phyloP scores from a whole-genome alignment of 2,888 invertebrate species.

The Lepetodrilus schrolli region DNA sequence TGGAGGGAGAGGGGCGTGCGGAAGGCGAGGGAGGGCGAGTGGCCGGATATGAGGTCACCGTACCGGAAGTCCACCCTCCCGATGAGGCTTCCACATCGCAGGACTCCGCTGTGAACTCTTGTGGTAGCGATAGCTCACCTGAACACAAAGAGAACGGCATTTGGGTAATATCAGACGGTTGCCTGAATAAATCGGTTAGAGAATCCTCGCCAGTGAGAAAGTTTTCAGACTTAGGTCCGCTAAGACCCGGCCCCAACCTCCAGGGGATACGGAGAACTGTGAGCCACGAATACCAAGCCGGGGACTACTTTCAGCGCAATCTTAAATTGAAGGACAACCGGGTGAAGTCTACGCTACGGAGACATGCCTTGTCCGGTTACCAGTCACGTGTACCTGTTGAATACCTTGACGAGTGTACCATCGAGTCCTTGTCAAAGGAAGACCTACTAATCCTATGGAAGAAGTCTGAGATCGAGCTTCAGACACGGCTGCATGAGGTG shows the following conservation, averaged over 20 bases:
- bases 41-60: background rate
- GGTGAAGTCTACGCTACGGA: conserved; percentile 61
- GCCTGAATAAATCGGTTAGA: background rate
- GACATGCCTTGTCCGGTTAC: conserved; percentile 59
- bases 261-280: conserved; percentile 26
- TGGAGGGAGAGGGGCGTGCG: background rate
- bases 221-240: conserved; percentile 33
- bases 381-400: conserved; percentile 47
- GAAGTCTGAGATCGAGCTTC: conserved; percentile 85
- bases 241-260: background rate
- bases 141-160: conserved; percentile 30
- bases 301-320: conserved; percentile 48
- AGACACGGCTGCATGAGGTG: conserved; percentile 82
- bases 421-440: conserved; percentile 81
- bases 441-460: conserved; percentile 86
- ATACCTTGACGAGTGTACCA: conserved; percentile 58
- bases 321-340: conserved; percentile 58
- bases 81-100: background rate
- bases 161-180: conserved; percentile 30
- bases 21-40: conserved; percentile 11
- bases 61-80: background rate
- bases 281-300: conserved; percentile 35
- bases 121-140: conserved; percentile 25
- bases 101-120: conserved; percentile 32
- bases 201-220: background rate